Evolutionary conservation across 1,140 invertebrate genomes (phyloP).

Genomic region (Chelonus insularis): DNA sequence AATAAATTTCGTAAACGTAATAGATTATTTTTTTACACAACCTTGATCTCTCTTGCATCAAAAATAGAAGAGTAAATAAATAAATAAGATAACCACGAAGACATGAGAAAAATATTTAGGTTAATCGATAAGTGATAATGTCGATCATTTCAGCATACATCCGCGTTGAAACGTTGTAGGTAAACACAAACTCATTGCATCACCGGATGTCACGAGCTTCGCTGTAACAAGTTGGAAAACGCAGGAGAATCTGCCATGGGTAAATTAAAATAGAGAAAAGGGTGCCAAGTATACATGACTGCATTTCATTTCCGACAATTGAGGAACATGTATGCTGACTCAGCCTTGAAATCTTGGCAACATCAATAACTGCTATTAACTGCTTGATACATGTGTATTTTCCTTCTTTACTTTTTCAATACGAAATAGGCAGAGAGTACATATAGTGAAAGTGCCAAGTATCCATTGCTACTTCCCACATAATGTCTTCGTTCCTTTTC

Average conservation of each 20-base stretch:
- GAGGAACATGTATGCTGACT: neutral
- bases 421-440: neutral
- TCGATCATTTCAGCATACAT: neutral
- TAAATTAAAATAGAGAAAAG: constrained; percentile 3
- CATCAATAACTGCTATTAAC: neutral
- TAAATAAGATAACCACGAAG: neutral
- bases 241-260: too few relatives aligned
- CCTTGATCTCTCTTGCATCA: neutral
- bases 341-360: constrained; percentile 6
- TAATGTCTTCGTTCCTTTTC: neutral
- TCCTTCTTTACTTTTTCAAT: neutral
- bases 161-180: constrained; percentile 3
- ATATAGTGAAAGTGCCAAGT: constrained; percentile 18
- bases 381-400: neutral
- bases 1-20: too few relatives aligned
- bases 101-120: neutral
- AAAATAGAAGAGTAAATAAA: neutral
- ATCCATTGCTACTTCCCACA: constrained; percentile 19
- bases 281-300: neutral
- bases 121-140: neutral
- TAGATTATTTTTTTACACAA: too few relatives aligned
- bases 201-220: constrained; percentile 10
- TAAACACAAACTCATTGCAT: constrained; percentile 8
- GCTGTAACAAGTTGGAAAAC: too few relatives aligned
- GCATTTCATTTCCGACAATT: neutral